These are phyloP conservation scores for Chaenocephalus aceratus DNA, from an alignment of 2,113 vertebrate genomes.

Conservation along the genomic window DNA sequence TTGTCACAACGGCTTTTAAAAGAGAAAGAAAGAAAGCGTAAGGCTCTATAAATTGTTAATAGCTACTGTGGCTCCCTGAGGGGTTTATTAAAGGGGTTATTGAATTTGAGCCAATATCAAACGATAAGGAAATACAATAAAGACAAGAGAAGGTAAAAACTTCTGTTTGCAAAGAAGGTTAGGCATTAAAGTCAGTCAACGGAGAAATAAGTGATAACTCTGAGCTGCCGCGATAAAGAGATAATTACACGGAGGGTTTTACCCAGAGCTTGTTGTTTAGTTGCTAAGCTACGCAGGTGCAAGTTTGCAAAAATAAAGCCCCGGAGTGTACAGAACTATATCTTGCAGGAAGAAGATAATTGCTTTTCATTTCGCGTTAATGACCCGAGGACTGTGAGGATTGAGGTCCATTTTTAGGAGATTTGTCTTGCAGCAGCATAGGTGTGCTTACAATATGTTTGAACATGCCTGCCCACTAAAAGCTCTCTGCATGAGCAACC, in stretches of 20 bases:
- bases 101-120: slow-evolving; percentile 17
- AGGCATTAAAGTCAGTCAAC: slow-evolving; percentile 36
- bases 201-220: slow-evolving; percentile 49
- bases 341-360: slow-evolving; percentile 60
- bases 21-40: slow-evolving; percentile 3
- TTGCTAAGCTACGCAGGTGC: slow-evolving; percentile 71
- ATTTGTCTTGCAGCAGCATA: not conserved
- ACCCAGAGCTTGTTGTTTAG: slow-evolving; percentile 59
- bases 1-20: slow-evolving; percentile 11
- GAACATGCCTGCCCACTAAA: slow-evolving; percentile 45
- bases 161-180: not conserved
- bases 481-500: slow-evolving; percentile 59
- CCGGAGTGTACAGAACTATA: slow-evolving; percentile 45
- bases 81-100: not conserved
- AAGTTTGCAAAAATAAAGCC: slow-evolving; percentile 49
- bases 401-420: slow-evolving; percentile 44
- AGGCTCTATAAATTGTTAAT: slow-evolving; percentile 16
- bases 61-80: not conserved
- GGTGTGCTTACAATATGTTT: not conserved
- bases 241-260: slow-evolving; percentile 66
- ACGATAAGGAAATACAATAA: not conserved
- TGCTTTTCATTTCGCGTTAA: slow-evolving; percentile 59
- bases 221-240: slow-evolving; percentile 50
- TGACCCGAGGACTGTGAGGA: slow-evolving; percentile 46
- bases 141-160: not conserved